Evolutionary conservation across 1,140 invertebrate genomes (phyloP), one percentile per base, ranked within the genome.

Genomic region (Achroia grisella): DNA sequence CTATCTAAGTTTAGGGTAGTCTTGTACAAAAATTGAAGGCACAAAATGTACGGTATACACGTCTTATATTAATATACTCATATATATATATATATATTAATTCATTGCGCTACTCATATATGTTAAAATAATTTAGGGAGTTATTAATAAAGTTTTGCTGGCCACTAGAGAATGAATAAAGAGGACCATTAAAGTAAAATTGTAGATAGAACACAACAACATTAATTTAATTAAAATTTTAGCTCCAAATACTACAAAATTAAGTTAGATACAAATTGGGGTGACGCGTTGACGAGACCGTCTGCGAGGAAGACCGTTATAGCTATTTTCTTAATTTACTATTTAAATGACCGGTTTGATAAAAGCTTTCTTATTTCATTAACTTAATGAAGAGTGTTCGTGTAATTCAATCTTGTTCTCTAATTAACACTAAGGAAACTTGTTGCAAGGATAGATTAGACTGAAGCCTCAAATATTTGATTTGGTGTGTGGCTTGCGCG

Each of bases 351-450:
- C 55, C 44, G 51, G 33, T 60, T 62, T 64, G 41, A 58, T 44
- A 62, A 63, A 60, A 54, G 52, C 56, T 65, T 61, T 70, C 71
- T 70, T 56, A 70, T 71, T 80, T 72, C 66, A 80, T 80, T 80
- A 78, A 51, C 27, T 55, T 72, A 76, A 80, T 76, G 65, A 70
- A 64, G 49, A 56, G 53, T 62, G 43, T 62, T 62, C 27, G 51
- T 49, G 68, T 67, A 70, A 74, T 66, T 51, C 42, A 63, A 80
- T 67, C 57, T 54, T 44, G 57, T 63, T 64, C 66, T 58, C 48
- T 74, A 71, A 74, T 72, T 69, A 74, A 65, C 53, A 51, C 37
- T 45, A 37, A 54, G 54, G 51, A 51, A 49, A 44, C 35, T 42
- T 27, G 27, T 37, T 29, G 12, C 17, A 23, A 23, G 17, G 13